Conservation (phyloP, 1,140 invertebrate genomes). For the Piezodorus guildinii region DNA sequence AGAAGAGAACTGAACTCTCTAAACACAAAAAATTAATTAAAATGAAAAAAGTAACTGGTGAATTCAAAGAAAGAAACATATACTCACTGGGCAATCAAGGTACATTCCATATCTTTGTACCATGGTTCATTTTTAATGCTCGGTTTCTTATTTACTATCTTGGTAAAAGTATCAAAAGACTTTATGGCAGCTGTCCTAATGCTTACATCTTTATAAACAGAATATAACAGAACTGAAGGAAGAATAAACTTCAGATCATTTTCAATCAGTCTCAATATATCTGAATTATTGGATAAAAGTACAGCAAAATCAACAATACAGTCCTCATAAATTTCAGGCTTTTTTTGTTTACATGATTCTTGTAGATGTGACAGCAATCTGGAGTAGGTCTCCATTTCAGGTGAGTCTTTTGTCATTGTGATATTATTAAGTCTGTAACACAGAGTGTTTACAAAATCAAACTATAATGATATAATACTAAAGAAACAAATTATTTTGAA, state of each 20-base stretch:
- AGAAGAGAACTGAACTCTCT: neutral
- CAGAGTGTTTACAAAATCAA: too few species aligned
- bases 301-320: neutral
- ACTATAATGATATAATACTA: too few species aligned
- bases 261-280: neutral
- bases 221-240: neutral
- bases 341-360: neutral
- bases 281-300: neutral
- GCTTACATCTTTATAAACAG: neutral
- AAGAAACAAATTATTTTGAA: too few species aligned
- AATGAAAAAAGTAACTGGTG: neutral
- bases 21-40: neutral
- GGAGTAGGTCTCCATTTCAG: neutral
- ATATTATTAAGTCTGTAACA: too few species aligned
- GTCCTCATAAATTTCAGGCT: neutral
- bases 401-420: too few species aligned
- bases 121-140: conserved; percentile 1
- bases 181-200: neutral
- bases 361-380: neutral
- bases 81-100: conserved; percentile 3
- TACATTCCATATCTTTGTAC: conserved; percentile 3
- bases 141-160: neutral
- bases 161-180: neutral
- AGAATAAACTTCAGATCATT: neutral
- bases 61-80: neutral